These are phyloP conservation scores for Erpetoichthys calabaricus DNA, from an alignment of 2,797 vertebrate species.

Conservation along the genomic window DNA sequence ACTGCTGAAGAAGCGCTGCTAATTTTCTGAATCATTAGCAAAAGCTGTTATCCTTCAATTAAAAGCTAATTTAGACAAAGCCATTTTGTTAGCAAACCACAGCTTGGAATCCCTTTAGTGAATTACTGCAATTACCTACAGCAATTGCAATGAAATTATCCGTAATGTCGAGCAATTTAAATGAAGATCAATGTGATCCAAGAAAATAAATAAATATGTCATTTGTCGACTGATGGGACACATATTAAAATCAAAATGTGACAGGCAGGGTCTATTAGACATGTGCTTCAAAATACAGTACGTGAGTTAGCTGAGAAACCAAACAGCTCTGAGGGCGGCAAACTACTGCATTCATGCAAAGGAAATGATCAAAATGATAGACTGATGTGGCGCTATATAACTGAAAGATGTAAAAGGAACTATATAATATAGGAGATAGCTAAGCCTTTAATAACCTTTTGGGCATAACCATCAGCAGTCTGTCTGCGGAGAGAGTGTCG, in stretches of 20 bases:
- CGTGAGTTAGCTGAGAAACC: too few species aligned
- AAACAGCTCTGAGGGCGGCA: too few species aligned
- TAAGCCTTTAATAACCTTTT: too few species aligned
- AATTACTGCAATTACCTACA: slow-evolving; percentile 13
- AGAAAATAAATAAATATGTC: neutral
- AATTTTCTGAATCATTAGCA: slow-evolving; percentile 10
- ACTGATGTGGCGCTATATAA: too few species aligned
- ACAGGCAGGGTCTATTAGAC: too few species aligned
- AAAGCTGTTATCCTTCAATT: slow-evolving; percentile 12
- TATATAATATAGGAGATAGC: too few species aligned
- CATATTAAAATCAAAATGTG: neutral
- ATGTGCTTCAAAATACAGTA: too few species aligned
- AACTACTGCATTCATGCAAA: too few species aligned
- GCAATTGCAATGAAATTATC: slow-evolving; percentile 10
- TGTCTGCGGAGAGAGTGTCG: too few species aligned
- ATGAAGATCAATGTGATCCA: slow-evolving; percentile 6
- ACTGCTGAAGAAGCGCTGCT: slow-evolving; percentile 2
- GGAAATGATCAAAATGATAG: too few species aligned
- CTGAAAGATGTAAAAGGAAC: too few species aligned
- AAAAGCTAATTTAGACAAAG: slow-evolving; percentile 13
- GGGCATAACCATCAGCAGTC: too few species aligned
- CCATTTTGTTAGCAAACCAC: slow-evolving; percentile 12
- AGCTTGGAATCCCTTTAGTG: slow-evolving; percentile 5
- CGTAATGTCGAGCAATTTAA: slow-evolving; percentile 9
- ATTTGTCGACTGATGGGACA: neutral